Evolutionary conservation across 1,140 invertebrate species (phyloP), one percentile per base, ranked within the genome.

Genomic region (Aplysia californica): DNA sequence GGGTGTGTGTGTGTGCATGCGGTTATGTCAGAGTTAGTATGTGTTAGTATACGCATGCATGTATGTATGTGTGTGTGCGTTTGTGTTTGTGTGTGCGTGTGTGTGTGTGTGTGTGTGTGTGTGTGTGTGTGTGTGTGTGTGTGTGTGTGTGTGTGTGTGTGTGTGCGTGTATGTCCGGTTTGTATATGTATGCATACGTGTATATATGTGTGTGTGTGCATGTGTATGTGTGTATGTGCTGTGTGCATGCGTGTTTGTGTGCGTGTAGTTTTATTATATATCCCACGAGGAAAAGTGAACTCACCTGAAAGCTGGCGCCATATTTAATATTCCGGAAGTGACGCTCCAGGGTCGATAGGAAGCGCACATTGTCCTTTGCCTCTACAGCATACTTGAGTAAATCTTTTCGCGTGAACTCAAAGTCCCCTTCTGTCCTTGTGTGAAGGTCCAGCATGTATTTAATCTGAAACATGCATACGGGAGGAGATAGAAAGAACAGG

Each of bases 321-420:
- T 93, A 92, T 71, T 93, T 92, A 73, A 96, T 92, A 75, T 94
- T 92, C 93, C 96, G 94, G 79, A 97, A 94, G 86, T 96, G 93
- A 75, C 95, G 91, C 76, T 94, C 92, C 18, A 97, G 90, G 0
- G 95, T 96, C 0, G 92, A 93, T 6, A 97, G 86, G 88, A 97
- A 97, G 77, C 95, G 81, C 0, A 94, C 92, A 86, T 96, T 97
- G 82, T 97, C 95, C 81, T 94, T 93, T 0, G 96, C 94, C 83
- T 95, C 91, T n/a, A 92, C 91, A 76, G 94, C 95, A 79, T 93
- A 90, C 58, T 93, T 93, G 65, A 93, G 90, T 0, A 96, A 87
- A 64, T 93, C 93, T 0, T 90, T 86, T 73, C 91, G 82, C 50
- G 91, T 90, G 71, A 87, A 85, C 44, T 91, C 86, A 86, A 94